Base-by-base conservation (phyloP, 1,140 invertebrate genomes). In the Drosophila pruinosa region DNA sequence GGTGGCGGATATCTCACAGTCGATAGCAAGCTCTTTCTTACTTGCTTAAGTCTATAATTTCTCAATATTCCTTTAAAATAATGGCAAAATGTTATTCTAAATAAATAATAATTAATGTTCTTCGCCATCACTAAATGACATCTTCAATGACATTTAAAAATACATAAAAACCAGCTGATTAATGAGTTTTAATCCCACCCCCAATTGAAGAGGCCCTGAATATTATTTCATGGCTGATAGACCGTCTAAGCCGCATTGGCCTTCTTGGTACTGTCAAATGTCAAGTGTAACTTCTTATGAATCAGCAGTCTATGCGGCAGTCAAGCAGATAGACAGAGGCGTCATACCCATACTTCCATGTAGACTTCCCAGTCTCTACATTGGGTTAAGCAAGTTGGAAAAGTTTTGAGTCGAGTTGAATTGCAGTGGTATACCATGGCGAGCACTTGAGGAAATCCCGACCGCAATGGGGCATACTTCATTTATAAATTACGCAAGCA, bases 401-500 rank as follows among this genome's bases (percentile, higher is more conserved):
- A n/a, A n/a, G n/a, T n/a, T n/a, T 24, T 4, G 17, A 34, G 17
- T 14, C 41, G 34, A 28, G 26, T 28, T 8, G 26, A 28, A 8
- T 28, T 36, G 26, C 17, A 47, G 41, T 28, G 15, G 1, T 36
- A 45, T 43, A 4, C 15, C 15, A 24, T 26, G 7, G 24, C 10
- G n/a, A 45, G 22, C 39, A 70, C 58, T 63, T 47, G 67, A 70
- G 39, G 61, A 56, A 54, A 59, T 34, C 39, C n/a, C 19, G 28
- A 45, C 58, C 50, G 53, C 68, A 63, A 69, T 47, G 48, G 24
- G 62, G 68, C 81, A 86, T 86, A 86, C 81, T 86, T 86, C 81
- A 86, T 86, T 88, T 88, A 88, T 88, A 86, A 86, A 86, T 88
- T 86, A 81, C 81, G 69, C 64, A 64, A 61, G 64, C 81, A 77